Evolutionary conservation across 1,140 invertebrate genomes (phyloP).

Genomic region (Grapholita molesta): DNA sequence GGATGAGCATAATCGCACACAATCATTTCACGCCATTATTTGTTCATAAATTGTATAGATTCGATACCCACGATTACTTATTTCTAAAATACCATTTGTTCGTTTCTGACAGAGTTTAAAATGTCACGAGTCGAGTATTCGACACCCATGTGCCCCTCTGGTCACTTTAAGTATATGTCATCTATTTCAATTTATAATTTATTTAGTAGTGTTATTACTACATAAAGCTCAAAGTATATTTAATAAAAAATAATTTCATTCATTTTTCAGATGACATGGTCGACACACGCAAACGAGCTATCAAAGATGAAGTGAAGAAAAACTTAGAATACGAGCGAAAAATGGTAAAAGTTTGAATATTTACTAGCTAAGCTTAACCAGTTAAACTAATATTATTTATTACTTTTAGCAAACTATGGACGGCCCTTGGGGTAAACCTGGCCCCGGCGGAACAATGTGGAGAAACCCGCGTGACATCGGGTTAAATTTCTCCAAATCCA

Average conservation of each 20-base stretch:
- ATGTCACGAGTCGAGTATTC: too few species aligned
- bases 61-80: too few species aligned
- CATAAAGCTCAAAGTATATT: too few species aligned
- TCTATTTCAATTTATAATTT: too few species aligned
- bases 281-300: slow-evolving; percentile 51
- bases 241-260: background rate
- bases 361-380: background rate
- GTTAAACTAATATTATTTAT: background rate
- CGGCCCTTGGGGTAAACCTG: slow-evolving; percentile 81
- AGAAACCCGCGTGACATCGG: slow-evolving; percentile 81
- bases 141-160: too few species aligned
- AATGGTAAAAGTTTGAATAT: slow-evolving; percentile 51
- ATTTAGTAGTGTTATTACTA: too few species aligned
- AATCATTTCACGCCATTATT: too few species aligned
- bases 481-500: slow-evolving; percentile 82
- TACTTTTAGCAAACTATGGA: slow-evolving; percentile 61
- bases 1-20: too few species aligned
- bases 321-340: slow-evolving; percentile 67
- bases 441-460: slow-evolving; percentile 82
- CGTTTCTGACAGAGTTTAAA: too few species aligned
- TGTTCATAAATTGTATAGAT: too few species aligned
- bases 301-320: slow-evolving; percentile 51
- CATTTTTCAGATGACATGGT: slow-evolving; percentile 69
- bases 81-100: too few species aligned
- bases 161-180: too few species aligned